Base-by-base conservation (phyloP, 2,888 invertebrate genomes). In the Corbicula japonica region DNA sequence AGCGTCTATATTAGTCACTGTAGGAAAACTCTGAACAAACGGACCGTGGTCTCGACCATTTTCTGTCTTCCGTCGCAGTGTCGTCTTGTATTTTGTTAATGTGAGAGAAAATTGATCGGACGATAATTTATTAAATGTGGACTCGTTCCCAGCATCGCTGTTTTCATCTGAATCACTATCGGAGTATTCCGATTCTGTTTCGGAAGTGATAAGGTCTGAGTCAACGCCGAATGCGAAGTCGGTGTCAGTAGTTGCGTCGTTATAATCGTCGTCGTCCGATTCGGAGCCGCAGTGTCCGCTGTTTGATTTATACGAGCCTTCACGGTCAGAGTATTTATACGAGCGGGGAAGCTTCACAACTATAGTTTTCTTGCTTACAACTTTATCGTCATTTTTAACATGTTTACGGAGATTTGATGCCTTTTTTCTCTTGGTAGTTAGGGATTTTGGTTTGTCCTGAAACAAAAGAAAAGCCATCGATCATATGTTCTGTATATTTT, bases 331-430 rank as follows among this genome's bases (percentile, higher is more conserved):
- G 5, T 46, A 30, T 50, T 66, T 61, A 6, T 18, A 12, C n/a
- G 60, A 60, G n/a, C 60, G 32, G 6, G 76, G 76, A 1, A 76
- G 52, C 30, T 66, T 76, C 2, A 76, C 76, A 12, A 76, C 54
- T 23, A 76, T 60, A 23, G 54, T 56, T 35, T 41, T 76, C 50
- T 52, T 65, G 15, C 26, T 35, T 23, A 38, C 10, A 28, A 21
- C 35, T 44, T 26, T 52, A 30, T 35, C 26, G 8, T 32, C 18
- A 18, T 56, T 28, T 15, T 18, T 44, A 52, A 15, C 10, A 21
- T 41, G n/a, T 23, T 41, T 44, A 2, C 61, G 61, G 23, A 30
- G 28, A 54, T 66, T 38, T 18, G 41, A 58, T 1, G 12, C 35
- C 28, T 41, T 66, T 38, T 66, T 66, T 41, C 66, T 38, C 54